A percentile compares a stretch with the other conserved stretches of the same genome.
Evolutionary conservation across 2,888 invertebrate species (phyloP).

Genomic region (Euzetes globulus): DNA sequence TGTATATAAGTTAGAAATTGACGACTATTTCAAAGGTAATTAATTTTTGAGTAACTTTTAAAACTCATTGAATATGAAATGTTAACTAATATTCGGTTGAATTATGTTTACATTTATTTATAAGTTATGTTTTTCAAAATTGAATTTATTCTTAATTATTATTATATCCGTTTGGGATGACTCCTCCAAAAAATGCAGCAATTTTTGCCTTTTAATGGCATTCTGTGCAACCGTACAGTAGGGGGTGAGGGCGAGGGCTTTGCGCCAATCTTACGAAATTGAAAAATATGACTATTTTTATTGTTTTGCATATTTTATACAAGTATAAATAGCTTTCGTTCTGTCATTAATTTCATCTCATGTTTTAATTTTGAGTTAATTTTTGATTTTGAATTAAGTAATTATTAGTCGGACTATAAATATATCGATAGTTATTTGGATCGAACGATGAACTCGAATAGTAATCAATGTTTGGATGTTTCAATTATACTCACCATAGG

Average conservation of each 20-base stretch:
- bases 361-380: neutral
- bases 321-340: neutral
- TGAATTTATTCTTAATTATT: neutral
- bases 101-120: neutral
- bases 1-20: neutral
- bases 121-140: constrained; percentile 3
- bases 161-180: neutral
- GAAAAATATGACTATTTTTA: constrained; percentile 15
- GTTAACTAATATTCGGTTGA: neutral
- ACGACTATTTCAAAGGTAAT: neutral
- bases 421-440: neutral
- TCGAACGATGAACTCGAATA: neutral
- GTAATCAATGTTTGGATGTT: neutral
- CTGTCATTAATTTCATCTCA: constrained; percentile 15
- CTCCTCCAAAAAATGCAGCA: neutral
- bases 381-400: neutral
- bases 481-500: neutral
- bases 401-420: no score
- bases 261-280: neutral
- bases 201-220: neutral
- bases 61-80: neutral
- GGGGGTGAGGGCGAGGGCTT: constrained; percentile 7
- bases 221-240: neutral
- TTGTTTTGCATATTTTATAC: constrained; percentile 17
- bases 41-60: neutral